Evolutionary conservation across 2,888 invertebrate species (phyloP), one percentile per base, ranked within the genome.

Genomic region (Euplexia lucipara): DNA sequence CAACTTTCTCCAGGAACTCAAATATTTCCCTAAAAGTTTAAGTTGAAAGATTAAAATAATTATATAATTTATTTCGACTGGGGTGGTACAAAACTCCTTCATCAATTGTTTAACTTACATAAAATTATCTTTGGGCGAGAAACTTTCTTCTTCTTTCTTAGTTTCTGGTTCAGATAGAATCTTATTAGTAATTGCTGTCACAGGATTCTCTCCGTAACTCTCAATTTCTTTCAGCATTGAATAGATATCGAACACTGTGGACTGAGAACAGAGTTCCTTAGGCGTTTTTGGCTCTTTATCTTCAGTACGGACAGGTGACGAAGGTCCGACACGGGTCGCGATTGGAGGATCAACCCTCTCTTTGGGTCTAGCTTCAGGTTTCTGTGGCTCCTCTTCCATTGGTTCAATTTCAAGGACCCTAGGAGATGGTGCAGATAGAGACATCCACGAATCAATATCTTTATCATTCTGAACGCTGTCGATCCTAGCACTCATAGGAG

Each of bases 1-100:
- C 97, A 0, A 97, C 96, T 87, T 97, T 96, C 83, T 97, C 97
- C 70, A 97, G 85, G 86, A 96, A 97, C 58, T 96, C 95, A 54
- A 97, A 95, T 79, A 97, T 96, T 85, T 96, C 96, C 87, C 96
- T 97, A 88, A 57, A 89, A 95, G 64, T 48, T 8, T 22, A 32
- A 37, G 3, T n/a, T 30, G 12, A 3, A 5, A 10, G 26, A 51
- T 42, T 20, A 32, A 39, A 30, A 32, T 30, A 12, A 32, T 41
- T 56, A 37, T 14, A 34, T 5, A 2, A 18, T 22, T 44, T 44
- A 59, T 42, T 42, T 14, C 2, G 30, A 1, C 2, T 32, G 16
- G 8, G 4, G 16, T 26, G 26, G 26, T 26, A 26, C 5, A 26
- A 26, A n/a, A n/a, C n/a, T 30, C n/a, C 9, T n/a, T 18, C 4